Percentiles rank a stretch among this genome's conserved stretches.
These are phyloP conservation scores for Geophilus truncorum DNA, from an alignment of 2,888 invertebrate species.

Conservation along the genomic window DNA sequence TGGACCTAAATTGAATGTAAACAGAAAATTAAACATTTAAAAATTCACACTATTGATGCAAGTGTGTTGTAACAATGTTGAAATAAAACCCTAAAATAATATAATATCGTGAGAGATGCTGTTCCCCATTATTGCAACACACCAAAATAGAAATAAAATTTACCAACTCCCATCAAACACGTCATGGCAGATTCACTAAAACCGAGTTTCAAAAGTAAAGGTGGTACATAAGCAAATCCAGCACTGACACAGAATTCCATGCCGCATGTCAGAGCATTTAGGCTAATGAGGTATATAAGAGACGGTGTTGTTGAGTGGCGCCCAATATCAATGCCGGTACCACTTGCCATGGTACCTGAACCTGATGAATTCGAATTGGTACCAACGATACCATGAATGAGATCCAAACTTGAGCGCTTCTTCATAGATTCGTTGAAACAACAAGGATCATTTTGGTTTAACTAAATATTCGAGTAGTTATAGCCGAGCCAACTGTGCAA, in stretches of 20 bases:
- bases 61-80: too few species aligned
- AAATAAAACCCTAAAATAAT: too few species aligned
- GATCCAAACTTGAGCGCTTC: not conserved
- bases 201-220: conserved; percentile 51
- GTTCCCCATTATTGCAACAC: too few species aligned
- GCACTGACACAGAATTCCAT: conserved; percentile 52
- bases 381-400: not conserved
- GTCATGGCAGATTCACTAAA: conserved; percentile 50
- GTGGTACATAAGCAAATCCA: conserved; percentile 53
- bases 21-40: too few species aligned
- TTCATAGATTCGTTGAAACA: not conserved
- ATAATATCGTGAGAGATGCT: too few species aligned
- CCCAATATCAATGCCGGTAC: not conserved
- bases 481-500: not conserved
- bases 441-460: not conserved
- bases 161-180: conserved; percentile 50
- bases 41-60: too few species aligned
- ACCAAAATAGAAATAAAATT: too few species aligned
- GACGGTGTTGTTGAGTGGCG: not conserved
- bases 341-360: not conserved
- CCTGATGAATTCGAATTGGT: too few species aligned
- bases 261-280: conserved; percentile 52
- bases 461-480: not conserved
- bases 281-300: conserved; percentile 31
- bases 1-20: conserved; percentile 42